Evolutionary conservation across 1,140 invertebrate genomes (phyloP).

Genomic region (Chironomus tepperi): DNA sequence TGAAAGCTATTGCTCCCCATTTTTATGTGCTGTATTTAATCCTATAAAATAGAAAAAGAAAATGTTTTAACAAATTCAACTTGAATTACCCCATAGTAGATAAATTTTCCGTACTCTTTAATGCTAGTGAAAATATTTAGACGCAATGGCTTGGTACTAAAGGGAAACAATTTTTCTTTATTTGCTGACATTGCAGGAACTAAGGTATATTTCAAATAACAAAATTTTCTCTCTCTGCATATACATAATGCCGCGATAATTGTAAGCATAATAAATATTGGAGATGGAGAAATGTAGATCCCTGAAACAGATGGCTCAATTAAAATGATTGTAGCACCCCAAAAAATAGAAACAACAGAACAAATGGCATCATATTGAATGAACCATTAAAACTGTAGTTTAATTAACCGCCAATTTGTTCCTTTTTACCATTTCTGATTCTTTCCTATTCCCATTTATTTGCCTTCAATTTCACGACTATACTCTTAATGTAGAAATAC

Average conservation of each 20-base stretch:
- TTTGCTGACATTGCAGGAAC: slow-evolving; percentile 6
- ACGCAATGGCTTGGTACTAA: background rate
- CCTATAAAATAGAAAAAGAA: background rate
- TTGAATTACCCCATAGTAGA: background rate
- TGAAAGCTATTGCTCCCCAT: slow-evolving; percentile 11
- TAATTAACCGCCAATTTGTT: slow-evolving; percentile 19
- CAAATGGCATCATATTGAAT: background rate
- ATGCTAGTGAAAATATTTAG: background rate
- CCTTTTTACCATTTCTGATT: background rate
- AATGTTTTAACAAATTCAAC: background rate
- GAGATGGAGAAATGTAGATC: background rate
- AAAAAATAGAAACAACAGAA: background rate
- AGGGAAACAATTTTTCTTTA: slow-evolving; percentile 2
- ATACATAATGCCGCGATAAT: too few species aligned
- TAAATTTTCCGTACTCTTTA: background rate
- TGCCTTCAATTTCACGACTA: background rate
- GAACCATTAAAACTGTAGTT: slow-evolving; percentile 19
- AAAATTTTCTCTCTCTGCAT: too few species aligned
- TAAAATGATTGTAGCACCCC: slow-evolving; percentile 9
- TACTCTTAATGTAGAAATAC: too few species aligned
- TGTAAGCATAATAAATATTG: background rate
- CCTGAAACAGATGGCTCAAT: slow-evolving; percentile 22
- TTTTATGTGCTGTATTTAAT: background rate
- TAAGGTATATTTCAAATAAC: slow-evolving; percentile 5
- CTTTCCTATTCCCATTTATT: background rate